phyloP scores from a whole-genome alignment of 2,113 vertebrate species.

The Taurulus bubalis region DNA sequence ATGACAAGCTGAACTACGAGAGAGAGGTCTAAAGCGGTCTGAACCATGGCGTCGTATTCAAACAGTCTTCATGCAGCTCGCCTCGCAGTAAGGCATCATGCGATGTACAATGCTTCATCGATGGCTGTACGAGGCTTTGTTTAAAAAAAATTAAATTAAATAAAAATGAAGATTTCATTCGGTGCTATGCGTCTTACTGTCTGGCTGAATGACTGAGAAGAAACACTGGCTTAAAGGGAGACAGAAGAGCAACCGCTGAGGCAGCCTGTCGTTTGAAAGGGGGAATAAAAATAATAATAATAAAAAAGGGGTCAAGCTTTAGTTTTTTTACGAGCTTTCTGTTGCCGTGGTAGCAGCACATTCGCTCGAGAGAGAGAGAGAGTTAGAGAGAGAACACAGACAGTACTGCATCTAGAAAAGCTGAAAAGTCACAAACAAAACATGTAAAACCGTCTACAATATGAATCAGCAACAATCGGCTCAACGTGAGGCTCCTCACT shows the following conservation, averaged over 20 bases:
- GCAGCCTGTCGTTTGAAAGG: background rate
- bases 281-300: too few relatives aligned
- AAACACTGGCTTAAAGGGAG: conserved; percentile 53
- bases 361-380: conserved; percentile 15
- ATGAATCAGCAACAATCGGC: conserved; percentile 52
- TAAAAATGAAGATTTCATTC: conserved; percentile 41
- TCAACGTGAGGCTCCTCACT: conserved; percentile 48
- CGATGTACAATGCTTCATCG: conserved; percentile 22
- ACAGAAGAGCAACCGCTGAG: conserved; percentile 7
- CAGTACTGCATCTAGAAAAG: conserved; percentile 30
- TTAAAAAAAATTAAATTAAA: conserved; percentile 1
- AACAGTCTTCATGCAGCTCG: conserved; percentile 44
- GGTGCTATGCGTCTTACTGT: conserved; percentile 29
- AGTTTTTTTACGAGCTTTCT: background rate
- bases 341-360: conserved; percentile 26
- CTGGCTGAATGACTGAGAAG: conserved; percentile 11
- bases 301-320: conserved; percentile 7
- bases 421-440: conserved; percentile 41
- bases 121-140: conserved; percentile 39
- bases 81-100: conserved; percentile 52
- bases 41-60: conserved; percentile 14
- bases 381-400: conserved; percentile 29
- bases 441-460: conserved; percentile 42
- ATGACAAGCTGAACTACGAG: conserved; percentile 25
- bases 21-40: conserved; percentile 12